Conservation (phyloP, 2,113 vertebrate genomes). For the Solea solea region DNA sequence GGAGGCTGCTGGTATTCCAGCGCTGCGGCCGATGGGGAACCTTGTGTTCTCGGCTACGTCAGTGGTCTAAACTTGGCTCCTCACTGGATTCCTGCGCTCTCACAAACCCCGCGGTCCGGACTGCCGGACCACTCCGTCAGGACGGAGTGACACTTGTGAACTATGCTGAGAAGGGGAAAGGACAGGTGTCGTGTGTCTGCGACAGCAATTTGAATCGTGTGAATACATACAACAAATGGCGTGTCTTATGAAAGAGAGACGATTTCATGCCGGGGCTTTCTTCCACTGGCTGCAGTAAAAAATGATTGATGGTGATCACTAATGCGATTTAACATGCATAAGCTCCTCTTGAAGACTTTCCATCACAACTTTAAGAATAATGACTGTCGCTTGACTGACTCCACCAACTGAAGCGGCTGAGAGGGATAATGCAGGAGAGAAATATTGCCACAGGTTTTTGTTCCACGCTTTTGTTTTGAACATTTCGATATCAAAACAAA, state of each 20-base stretch:
- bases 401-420: not conserved
- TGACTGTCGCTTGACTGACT: not conserved
- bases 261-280: constrained; percentile 1
- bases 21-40: constrained; percentile 39
- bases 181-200: constrained; percentile 46
- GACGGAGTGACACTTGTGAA: constrained; percentile 53
- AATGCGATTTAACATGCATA: not conserved
- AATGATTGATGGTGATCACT: not conserved
- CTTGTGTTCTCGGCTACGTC: constrained; percentile 58
- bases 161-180: constrained; percentile 36
- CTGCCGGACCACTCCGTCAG: constrained; percentile 10
- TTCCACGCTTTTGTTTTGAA: not conserved
- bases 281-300: not conserved
- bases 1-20: constrained; percentile 41
- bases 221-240: constrained; percentile 26
- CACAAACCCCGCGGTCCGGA: constrained; percentile 16
- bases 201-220: constrained; percentile 46
- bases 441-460: not conserved
- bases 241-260: constrained; percentile 14
- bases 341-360: not conserved
- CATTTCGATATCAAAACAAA: constrained; percentile 21
- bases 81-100: constrained; percentile 58
- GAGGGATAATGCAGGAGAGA: not conserved
- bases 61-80: constrained; percentile 69
- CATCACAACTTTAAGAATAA: not conserved